Base-by-base conservation (phyloP, 92 coral and sea anemone species). In the Pocillopora grandis region DNA sequence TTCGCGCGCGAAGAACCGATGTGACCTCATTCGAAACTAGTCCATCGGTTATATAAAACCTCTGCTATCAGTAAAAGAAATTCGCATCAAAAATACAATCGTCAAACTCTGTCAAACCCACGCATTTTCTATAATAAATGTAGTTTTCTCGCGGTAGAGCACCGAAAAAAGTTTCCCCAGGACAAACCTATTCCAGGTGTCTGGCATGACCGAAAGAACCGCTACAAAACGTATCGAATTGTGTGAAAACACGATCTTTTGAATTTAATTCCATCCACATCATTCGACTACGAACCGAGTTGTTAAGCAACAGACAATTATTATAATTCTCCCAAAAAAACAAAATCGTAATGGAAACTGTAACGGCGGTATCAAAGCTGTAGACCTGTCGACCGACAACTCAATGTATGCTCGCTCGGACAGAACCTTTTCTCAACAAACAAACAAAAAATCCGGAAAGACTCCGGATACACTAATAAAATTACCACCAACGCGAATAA, bases 391-490 rank as follows among this genome's bases (percentile, higher is more conserved):
- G 31, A 76, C 37, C 83, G 20, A 66, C 73, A 35, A 69, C 27
- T 35, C 59, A 16, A 69, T 76, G 49, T 76, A 37, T 76, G n/a
- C 17, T 36, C 75, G 31, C 17, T n/a, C 15, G 20, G 4, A 12
- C 33, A 13, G 16, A 49, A 78, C 65, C 57, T 36, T 78, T 31
- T 48, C 21, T 17, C 65, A 2, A 70, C 60, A 73, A 81, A 48
- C 21, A 62, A 62, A 73, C 63, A 48, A 61, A 70, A 71, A 57
- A 69, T 71, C 36, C 67, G 84, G 71, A 78, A 73, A 8, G n/a
- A 75, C 62, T 16, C 90, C 88, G 93, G 93, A 87, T 84, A 69
- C 86, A 62, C 62, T 48, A 60, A 76, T 83, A 58, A 74, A 83
- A 23, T 56, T 62, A n/a, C 63, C 80, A 69, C 75, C 66, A 66